phyloP scores from a whole-genome alignment of 2,797 vertebrate genomes.

The Bryconaethiops microstoma region DNA sequence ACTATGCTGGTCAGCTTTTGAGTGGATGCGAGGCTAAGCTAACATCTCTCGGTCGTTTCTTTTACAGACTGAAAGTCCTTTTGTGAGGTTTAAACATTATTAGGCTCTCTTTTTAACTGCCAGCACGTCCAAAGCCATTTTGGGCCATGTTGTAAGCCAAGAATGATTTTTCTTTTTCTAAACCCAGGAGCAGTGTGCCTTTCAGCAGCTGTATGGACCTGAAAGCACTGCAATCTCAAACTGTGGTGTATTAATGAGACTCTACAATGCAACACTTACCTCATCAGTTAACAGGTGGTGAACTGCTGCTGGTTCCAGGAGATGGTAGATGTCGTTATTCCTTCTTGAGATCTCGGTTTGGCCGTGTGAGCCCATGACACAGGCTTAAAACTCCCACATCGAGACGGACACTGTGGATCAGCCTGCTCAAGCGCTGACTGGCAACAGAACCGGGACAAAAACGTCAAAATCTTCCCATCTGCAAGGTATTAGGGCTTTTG shows the following conservation, averaged over 20 bases:
- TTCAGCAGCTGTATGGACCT: constrained; percentile 4
- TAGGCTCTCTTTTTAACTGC: not conserved
- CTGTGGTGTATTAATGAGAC: not conserved
- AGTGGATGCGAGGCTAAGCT: not conserved
- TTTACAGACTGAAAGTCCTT: not conserved
- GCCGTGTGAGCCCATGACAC: constrained; percentile 75
- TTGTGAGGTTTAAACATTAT: not conserved
- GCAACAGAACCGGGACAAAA: constrained; percentile 33
- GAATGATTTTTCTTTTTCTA: not conserved
- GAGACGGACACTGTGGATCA: constrained; percentile 61
- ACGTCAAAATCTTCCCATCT: constrained; percentile 58
- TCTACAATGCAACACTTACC: constrained; percentile 66
- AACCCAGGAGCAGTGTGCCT: not conserved
- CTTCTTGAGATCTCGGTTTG: constrained; percentile 55
- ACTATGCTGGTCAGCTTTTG: not conserved
- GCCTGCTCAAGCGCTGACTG: constrained; percentile 28
- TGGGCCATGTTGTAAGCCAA: not conserved
- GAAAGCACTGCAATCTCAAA: not conserved
- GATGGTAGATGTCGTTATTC: constrained; percentile 55
- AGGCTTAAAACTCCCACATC: constrained; percentile 67
- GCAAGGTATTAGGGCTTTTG: constrained; percentile 41
- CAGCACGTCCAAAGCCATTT: constrained; percentile 19
- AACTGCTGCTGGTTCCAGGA: constrained; percentile 65
- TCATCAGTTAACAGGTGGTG: constrained; percentile 79
- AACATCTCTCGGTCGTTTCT: constrained; percentile 21